phyloP scores from a whole-genome alignment of 2,113 vertebrate species.

The mouse (Mus musculus) region DNA sequence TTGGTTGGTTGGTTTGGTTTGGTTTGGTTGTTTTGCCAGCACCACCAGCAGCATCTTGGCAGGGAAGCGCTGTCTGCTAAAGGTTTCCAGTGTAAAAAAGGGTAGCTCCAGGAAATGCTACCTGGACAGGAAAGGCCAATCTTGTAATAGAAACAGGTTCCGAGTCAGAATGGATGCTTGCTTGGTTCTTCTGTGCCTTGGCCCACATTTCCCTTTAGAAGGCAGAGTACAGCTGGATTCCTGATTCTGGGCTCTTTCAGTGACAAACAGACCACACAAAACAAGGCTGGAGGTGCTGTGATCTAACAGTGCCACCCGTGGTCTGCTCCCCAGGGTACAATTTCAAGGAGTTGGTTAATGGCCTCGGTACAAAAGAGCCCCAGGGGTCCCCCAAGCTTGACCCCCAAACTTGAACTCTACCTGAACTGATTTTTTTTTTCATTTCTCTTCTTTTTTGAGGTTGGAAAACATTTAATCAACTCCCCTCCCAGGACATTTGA shows the following conservation, averaged over 20 bases:
- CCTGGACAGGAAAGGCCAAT: slow-evolving; percentile 58
- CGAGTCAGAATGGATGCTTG: slow-evolving; percentile 4
- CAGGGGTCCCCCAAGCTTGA: slow-evolving; percentile 72
- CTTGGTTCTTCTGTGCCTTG: slow-evolving; percentile 33
- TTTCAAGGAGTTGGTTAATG: slow-evolving; percentile 61
- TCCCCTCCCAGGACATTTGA: slow-evolving; percentile 70
- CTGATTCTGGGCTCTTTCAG: slow-evolving; percentile 7
- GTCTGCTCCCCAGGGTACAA: slow-evolving; percentile 63
- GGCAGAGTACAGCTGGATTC: background rate
- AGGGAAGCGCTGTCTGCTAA: slow-evolving; percentile 9
- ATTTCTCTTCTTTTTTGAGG: slow-evolving; percentile 11
- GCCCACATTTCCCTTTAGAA: slow-evolving; percentile 2
- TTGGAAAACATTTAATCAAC: slow-evolving; percentile 75
- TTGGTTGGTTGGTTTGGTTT: background rate
- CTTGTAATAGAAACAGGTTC: slow-evolving; percentile 11
- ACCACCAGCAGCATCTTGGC: slow-evolving; percentile 30
- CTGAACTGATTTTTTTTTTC: slow-evolving; percentile 74
- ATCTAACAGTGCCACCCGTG: slow-evolving; percentile 28
- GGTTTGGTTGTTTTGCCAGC: background rate
- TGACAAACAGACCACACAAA: slow-evolving; percentile 73
- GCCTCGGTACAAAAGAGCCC: slow-evolving; percentile 74
- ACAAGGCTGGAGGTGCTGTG: slow-evolving; percentile 55
- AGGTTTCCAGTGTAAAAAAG: slow-evolving; percentile 46
- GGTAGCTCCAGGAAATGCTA: slow-evolving; percentile 53
- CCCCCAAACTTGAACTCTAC: slow-evolving; percentile 81